Evolutionary conservation across 1,140 invertebrate genomes (phyloP).

Genomic region (Octopus bimaculoides): DNA sequence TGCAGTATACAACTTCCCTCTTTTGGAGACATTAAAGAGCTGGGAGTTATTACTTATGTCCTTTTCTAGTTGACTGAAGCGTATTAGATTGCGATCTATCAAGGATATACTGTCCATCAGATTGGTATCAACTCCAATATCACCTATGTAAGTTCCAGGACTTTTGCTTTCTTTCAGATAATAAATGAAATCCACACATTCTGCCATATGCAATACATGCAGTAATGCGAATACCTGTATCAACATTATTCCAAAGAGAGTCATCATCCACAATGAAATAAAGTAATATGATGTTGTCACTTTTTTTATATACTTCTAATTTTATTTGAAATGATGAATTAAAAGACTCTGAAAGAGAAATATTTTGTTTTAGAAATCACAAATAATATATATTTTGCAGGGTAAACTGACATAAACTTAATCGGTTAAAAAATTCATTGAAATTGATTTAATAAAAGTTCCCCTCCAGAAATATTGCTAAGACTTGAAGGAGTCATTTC

Average conservation of each 20-base stretch:
- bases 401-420: too few relatives aligned
- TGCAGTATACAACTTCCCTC: slow-evolving; percentile 66
- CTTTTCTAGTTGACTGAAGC: background rate
- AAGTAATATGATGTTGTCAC: too few relatives aligned
- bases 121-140: slow-evolving; percentile 35
- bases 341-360: too few relatives aligned
- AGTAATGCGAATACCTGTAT: background rate
- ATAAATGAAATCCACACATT: slow-evolving; percentile 17
- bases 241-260: background rate
- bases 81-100: background rate
- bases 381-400: too few relatives aligned
- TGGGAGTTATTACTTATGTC: background rate
- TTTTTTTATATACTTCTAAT: too few relatives aligned
- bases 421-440: too few relatives aligned
- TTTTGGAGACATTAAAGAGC: slow-evolving; percentile 81
- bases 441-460: too few relatives aligned
- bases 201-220: background rate
- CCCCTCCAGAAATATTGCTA: too few relatives aligned
- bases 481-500: too few relatives aligned
- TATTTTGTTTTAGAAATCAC: too few relatives aligned
- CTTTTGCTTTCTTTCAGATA: slow-evolving; percentile 25
- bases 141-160: slow-evolving; percentile 28
- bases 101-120: slow-evolving; percentile 18
- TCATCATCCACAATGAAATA: too few relatives aligned
- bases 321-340: too few relatives aligned